Percentiles rank a stretch among this genome's conserved stretches.
phyloP scores from a whole-genome alignment of 2,888 invertebrate species.

The Stenichneumon culpator region DNA sequence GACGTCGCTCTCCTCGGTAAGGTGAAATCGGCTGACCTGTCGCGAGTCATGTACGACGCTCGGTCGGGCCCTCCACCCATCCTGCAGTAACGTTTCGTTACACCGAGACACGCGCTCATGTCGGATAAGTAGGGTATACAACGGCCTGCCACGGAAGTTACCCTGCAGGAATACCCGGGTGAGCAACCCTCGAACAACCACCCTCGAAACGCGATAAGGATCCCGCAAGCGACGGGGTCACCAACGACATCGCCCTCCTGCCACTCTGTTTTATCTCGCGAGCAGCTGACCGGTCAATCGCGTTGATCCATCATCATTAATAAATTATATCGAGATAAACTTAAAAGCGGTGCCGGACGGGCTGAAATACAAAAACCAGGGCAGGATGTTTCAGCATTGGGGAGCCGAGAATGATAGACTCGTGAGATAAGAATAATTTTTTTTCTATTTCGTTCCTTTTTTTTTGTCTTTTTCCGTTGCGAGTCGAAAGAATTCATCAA shows the following conservation, averaged over 20 bases:
- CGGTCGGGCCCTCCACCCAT: not conserved
- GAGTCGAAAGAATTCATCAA: not conserved
- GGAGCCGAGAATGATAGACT: not conserved
- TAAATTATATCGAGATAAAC: slow-evolving; percentile 49
- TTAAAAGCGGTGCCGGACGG: not conserved
- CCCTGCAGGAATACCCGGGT: slow-evolving; percentile 1
- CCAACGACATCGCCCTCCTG: slow-evolving; percentile 18
- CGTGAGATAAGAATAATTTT: slow-evolving; percentile 3
- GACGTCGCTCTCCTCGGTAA: slow-evolving; percentile 59
- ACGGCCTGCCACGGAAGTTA: not conserved
- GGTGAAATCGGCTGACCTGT: slow-evolving; percentile 54
- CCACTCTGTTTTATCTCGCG: slow-evolving; percentile 48
- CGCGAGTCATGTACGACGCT: not conserved
- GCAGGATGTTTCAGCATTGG: not conserved
- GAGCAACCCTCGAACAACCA: slow-evolving; percentile 52
- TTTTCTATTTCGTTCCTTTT: not conserved
- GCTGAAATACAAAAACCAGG: not conserved
- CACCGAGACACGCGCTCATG: slow-evolving; percentile 38
- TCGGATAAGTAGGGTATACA: slow-evolving; percentile 47
- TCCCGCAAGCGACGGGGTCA: slow-evolving; percentile 44
- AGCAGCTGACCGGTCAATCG: slow-evolving; percentile 34
- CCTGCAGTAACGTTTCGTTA: slow-evolving; percentile 35
- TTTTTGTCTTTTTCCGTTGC: not conserved
- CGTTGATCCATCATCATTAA: slow-evolving; percentile 58
- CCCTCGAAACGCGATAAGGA: slow-evolving; percentile 48